phyloP scores from a whole-genome alignment of 2,113 vertebrate genomes.

The Hydrolagus affinis region DNA sequence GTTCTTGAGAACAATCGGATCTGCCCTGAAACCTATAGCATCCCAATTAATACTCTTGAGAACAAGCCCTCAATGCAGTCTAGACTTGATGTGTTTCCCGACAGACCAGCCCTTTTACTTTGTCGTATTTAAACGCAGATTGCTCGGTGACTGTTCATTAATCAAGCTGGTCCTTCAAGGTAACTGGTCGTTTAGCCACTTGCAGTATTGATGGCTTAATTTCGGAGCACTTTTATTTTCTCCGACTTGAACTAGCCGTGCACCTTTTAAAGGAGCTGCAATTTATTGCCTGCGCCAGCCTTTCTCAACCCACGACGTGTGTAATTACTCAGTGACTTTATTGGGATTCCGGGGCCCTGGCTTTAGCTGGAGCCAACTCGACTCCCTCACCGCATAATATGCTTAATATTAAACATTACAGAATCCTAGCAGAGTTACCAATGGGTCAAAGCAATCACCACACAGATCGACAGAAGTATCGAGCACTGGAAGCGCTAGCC shows the following conservation, averaged over 20 bases:
- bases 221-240: background rate
- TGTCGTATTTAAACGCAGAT: background rate
- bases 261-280: conserved; percentile 20
- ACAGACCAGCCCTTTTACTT: background rate
- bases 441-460: background rate
- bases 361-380: background rate
- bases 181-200: conserved; percentile 27
- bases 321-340: conserved; percentile 19
- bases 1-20: background rate
- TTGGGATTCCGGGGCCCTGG: conserved; percentile 12
- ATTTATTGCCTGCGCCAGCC: background rate
- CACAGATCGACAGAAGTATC: background rate
- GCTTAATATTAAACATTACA: background rate
- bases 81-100: background rate
- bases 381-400: too few relatives aligned
- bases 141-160: conserved; percentile 31
- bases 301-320: conserved; percentile 32
- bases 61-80: background rate
- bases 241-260: conserved; percentile 5
- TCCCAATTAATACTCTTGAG: too few relatives aligned
- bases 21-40: background rate
- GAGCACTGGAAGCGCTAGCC: background rate
- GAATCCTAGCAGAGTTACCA: background rate
- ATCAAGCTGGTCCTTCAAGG: conserved; percentile 2
- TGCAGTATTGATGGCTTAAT: background rate